Evolutionary conservation across 2,888 invertebrate species (phyloP).

Genomic region (Panorpa germanica): DNA sequence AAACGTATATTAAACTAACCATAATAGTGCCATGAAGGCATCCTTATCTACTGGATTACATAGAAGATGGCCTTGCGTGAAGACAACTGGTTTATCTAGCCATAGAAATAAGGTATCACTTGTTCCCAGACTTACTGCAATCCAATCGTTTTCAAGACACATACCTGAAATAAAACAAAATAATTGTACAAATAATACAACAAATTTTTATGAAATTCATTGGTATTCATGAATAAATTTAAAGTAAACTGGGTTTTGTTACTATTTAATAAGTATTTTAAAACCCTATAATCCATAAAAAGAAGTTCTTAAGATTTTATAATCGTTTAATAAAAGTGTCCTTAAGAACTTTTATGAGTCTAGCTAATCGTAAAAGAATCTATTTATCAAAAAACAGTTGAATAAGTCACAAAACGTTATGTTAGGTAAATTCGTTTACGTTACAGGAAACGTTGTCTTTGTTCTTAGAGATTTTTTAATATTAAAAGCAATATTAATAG

Average conservation of each 20-base stretch:
- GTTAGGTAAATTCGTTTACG: too few species aligned
- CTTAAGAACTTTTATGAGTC: too few species aligned
- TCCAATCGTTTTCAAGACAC: constrained; percentile 57
- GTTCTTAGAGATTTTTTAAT: constrained; percentile 1
- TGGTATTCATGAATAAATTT: constrained; percentile 1
- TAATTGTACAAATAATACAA: constrained; percentile 3
- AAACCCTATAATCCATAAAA: too few species aligned
- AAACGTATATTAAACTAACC: constrained; percentile 29
- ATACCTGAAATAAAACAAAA: constrained; percentile 34
- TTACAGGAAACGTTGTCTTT: too few species aligned
- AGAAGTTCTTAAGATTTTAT: too few species aligned
- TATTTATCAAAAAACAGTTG: too few species aligned
- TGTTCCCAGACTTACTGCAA: constrained; percentile 80
- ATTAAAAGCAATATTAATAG: constrained; percentile 8
- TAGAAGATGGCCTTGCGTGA: constrained; percentile 68
- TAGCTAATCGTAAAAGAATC: too few species aligned
- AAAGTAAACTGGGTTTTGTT: not conserved
- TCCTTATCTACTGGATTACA: constrained; percentile 64
- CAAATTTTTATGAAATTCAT: constrained; percentile 7
- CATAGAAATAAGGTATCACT: constrained; percentile 83
- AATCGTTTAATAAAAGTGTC: too few species aligned
- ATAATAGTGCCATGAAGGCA: constrained; percentile 76
- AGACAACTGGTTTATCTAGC: constrained; percentile 42
- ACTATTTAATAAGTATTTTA: not conserved
- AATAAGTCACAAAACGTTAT: too few species aligned